Conservation (phyloP, 2,797 vertebrate genomes). For the Rhabdophis nuchalis region DNA sequence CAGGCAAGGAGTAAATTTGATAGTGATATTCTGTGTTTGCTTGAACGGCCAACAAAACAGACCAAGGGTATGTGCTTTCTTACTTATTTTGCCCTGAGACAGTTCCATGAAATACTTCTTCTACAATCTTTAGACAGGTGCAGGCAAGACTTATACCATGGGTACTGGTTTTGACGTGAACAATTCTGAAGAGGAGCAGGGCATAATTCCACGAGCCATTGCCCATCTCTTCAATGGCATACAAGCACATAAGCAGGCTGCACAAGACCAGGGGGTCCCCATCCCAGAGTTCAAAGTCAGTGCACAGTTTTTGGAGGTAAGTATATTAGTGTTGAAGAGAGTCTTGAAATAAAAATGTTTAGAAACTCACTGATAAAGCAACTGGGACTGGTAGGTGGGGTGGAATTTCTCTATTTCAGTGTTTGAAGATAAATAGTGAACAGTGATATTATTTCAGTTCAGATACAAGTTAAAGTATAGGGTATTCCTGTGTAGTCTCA, state of each 20-base stretch:
- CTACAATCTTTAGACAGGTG: slow-evolving; percentile 69
- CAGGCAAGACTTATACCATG: slow-evolving; percentile 91
- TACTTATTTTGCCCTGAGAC: background rate
- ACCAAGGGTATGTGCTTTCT: background rate
- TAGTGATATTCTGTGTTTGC: background rate
- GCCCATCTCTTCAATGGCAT: slow-evolving; percentile 90
- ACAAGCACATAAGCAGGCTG: slow-evolving; percentile 69
- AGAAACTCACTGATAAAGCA: background rate
- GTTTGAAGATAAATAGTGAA: background rate
- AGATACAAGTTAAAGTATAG: background rate
- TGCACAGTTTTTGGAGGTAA: slow-evolving; percentile 95
- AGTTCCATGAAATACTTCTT: accelerated
- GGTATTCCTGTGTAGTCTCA: background rate
- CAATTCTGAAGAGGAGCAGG: slow-evolving; percentile 78
- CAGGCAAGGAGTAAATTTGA: background rate
- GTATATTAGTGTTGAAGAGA: background rate
- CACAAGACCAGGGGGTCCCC: slow-evolving; percentile 71
- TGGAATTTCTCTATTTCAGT: background rate
- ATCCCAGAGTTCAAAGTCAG: slow-evolving; percentile 96
- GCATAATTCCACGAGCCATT: slow-evolving; percentile 94
- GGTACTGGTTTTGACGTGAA: slow-evolving; percentile 88
- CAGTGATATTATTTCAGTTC: background rate
- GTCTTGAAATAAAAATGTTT: accelerated
- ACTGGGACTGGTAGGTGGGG: background rate
- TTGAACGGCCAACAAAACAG: background rate